Percentiles rank a stretch among this genome's conserved stretches.
Conservation (phyloP, 2,113 vertebrate genomes). For the Cheilinus undulatus region DNA sequence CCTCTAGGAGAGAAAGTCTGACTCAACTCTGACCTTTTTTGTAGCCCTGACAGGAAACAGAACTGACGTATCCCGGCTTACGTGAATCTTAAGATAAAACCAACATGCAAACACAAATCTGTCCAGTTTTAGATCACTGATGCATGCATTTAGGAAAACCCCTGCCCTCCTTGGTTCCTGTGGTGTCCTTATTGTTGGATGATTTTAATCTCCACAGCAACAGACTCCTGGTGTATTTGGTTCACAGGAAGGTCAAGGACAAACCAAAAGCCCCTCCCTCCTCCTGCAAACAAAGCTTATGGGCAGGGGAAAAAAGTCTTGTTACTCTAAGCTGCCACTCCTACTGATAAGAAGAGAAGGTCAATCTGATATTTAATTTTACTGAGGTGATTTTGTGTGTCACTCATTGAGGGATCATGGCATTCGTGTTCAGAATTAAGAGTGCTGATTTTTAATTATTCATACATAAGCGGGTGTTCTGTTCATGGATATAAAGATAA, state of each 20-base stretch:
- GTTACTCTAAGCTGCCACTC: slow-evolving; percentile 49
- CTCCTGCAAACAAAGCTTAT: slow-evolving; percentile 54
- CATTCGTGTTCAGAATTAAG: not conserved
- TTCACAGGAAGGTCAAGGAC: slow-evolving; percentile 83
- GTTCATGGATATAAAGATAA: too few relatives aligned
- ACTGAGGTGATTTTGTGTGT: not conserved
- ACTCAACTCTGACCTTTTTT: slow-evolving; percentile 41
- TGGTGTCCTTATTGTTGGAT: slow-evolving; percentile 58
- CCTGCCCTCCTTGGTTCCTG: slow-evolving; percentile 25
- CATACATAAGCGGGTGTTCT: too few relatives aligned
- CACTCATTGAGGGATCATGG: not conserved
- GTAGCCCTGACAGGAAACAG: slow-evolving; percentile 29
- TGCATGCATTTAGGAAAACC: slow-evolving; percentile 38
- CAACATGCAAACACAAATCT: slow-evolving; percentile 11
- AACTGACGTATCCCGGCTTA: slow-evolving; percentile 17
- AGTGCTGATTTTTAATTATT: not conserved
- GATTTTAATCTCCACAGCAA: slow-evolving; percentile 77
- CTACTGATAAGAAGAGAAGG: slow-evolving; percentile 12
- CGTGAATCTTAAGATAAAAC: slow-evolving; percentile 32
- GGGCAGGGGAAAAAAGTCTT: not conserved
- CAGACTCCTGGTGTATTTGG: slow-evolving; percentile 74
- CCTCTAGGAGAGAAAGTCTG: slow-evolving; percentile 1
- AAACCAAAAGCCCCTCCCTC: slow-evolving; percentile 55
- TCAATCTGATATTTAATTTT: not conserved
- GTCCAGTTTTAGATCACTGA: slow-evolving; percentile 31